A percentile compares a stretch with the other conserved stretches of the same genome.
Conservation (phyloP, 2,113 vertebrate genomes). For the Gavia stellata region DNA sequence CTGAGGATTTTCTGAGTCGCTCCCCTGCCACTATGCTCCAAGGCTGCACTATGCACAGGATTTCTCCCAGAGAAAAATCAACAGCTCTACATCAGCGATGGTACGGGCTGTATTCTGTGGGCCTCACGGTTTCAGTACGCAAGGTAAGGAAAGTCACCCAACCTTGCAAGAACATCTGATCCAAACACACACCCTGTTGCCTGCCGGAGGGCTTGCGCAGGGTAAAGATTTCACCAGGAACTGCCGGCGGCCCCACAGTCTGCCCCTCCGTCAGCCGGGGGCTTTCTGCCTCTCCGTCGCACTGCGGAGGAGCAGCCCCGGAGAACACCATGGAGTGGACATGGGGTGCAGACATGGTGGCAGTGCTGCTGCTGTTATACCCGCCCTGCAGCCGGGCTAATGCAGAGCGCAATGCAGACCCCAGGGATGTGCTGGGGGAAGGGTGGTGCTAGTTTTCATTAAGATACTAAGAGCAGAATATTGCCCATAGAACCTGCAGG, state of each 20-base stretch:
- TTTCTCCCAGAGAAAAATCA: background rate
- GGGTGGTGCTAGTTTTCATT: background rate
- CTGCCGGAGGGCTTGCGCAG: accelerated
- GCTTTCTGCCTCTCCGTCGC: background rate
- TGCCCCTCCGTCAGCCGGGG: background rate
- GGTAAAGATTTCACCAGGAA: background rate
- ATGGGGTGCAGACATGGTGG: accelerated
- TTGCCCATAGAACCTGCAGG: background rate
- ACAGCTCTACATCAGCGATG: background rate
- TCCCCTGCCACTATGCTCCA: background rate
- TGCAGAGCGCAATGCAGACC: background rate
- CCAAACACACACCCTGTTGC: background rate
- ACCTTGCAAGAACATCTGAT: background rate
- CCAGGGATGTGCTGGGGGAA: background rate
- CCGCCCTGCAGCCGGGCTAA: background rate
- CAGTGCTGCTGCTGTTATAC: background rate
- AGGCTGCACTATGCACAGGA: background rate
- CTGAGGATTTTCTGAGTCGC: background rate
- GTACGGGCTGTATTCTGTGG: background rate
- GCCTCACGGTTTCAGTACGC: background rate
- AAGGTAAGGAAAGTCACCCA: background rate
- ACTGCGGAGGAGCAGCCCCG: accelerated
- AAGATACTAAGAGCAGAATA: background rate
- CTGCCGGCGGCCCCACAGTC: background rate
- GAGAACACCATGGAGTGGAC: background rate